These are phyloP conservation scores for Uria aalge DNA, from an alignment of 2,113 vertebrate genomes.

Conservation along the genomic window DNA sequence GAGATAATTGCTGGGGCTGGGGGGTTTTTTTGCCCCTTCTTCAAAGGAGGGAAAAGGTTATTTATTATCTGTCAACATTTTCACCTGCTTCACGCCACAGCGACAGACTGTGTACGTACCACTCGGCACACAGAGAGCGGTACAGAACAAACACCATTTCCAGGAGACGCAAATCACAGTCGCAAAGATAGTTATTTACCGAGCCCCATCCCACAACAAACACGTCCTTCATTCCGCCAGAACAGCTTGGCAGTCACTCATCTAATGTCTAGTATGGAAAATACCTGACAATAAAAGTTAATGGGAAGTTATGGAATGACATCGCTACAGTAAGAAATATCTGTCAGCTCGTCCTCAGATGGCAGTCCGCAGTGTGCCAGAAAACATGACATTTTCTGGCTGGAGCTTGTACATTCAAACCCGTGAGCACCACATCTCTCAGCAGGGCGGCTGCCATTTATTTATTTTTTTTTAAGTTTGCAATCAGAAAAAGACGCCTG, in stretches of 20 bases:
- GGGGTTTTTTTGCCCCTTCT: neutral
- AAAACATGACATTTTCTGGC: neutral
- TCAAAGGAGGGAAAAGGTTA: neutral
- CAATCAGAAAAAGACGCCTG: neutral
- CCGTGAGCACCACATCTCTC: neutral
- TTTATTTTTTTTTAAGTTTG: neutral
- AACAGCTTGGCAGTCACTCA: neutral
- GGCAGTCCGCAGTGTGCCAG: neutral
- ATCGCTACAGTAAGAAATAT: neutral
- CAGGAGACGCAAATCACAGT: neutral
- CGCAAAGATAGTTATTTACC: neutral
- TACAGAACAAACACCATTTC: too few species aligned
- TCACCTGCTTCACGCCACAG: neutral
- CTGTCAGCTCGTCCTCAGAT: neutral
- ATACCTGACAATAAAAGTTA: neutral
- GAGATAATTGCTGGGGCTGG: neutral
- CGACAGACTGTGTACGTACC: fast-evolving
- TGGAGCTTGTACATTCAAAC: neutral
- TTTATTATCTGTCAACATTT: neutral
- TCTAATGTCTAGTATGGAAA: neutral
- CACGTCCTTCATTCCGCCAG: neutral
- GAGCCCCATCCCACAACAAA: neutral
- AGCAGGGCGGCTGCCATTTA: neutral
- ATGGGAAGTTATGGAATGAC: neutral
- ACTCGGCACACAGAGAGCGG: neutral